phyloP scores from a whole-genome alignment of 2,888 invertebrate species.

The Gerris lacustris region DNA sequence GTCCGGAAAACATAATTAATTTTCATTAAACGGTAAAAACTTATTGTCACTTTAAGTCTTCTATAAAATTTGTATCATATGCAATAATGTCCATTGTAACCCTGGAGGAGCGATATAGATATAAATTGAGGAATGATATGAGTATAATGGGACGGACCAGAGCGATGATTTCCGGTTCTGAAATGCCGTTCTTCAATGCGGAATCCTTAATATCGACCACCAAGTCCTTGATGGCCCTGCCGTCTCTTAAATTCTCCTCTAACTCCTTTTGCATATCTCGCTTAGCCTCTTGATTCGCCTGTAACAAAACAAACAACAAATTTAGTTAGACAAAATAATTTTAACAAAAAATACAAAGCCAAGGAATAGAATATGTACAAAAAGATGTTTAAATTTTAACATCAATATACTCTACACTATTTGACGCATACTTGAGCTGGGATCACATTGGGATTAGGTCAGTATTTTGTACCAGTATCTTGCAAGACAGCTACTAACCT shows the following conservation, averaged over 20 bases:
- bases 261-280: conserved; percentile 62
- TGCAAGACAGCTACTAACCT: no score
- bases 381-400: background rate
- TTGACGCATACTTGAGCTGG: no score
- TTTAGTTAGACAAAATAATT: conserved; percentile 32
- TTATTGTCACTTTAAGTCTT: no score
- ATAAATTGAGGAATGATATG: no score
- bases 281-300: conserved; percentile 64
- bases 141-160: conserved; percentile 40
- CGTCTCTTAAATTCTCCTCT: conserved; percentile 74
- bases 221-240: conserved; percentile 73
- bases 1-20: no score
- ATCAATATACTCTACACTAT: no score
- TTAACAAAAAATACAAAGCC: conserved; percentile 8
- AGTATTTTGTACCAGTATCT: no score
- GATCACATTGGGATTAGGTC: no score
- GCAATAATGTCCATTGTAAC: no score
- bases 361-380: conserved; percentile 8
- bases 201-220: conserved; percentile 75
- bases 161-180: conserved; percentile 79
- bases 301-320: conserved; percentile 30
- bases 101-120: no score
- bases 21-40: no score
- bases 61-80: no score
- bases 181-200: conserved; percentile 67